phyloP scores from a whole-genome alignment of 1,140 invertebrate genomes.

The Eubasilissa regina region DNA sequence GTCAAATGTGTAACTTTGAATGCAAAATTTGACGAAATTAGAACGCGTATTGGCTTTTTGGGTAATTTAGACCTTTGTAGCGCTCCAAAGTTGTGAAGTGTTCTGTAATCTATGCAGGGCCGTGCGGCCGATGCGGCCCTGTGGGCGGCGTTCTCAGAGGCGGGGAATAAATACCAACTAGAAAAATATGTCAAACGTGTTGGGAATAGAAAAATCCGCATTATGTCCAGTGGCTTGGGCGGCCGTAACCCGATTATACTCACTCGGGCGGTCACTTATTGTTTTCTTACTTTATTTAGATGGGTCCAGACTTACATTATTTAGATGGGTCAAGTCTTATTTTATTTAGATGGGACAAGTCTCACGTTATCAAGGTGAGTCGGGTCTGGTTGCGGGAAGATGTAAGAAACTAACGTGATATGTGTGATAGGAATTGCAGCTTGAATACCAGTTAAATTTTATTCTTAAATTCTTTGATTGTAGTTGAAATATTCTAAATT shows the following conservation, averaged over 20 bases:
- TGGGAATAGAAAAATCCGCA: conserved; percentile 21
- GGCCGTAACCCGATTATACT: conserved; percentile 38
- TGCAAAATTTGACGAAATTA: too few relatives aligned
- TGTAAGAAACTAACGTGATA: too few relatives aligned
- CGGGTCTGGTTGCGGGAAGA: background rate
- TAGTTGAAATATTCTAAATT: background rate
- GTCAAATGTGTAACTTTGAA: too few relatives aligned
- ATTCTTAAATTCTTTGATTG: background rate
- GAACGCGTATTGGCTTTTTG: too few relatives aligned
- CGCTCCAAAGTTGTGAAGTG: too few relatives aligned
- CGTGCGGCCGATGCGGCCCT: conserved; percentile 10
- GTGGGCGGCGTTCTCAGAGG: conserved; percentile 11
- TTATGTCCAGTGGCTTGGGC: conserved; percentile 17
- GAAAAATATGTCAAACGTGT: conserved; percentile 42
- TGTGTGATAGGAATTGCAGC: conserved; percentile 13
- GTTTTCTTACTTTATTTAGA: conserved; percentile 40
- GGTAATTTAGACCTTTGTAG: too few relatives aligned
- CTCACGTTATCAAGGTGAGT: background rate
- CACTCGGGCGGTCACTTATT: conserved; percentile 41
- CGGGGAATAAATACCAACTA: conserved; percentile 39
- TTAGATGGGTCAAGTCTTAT: conserved; percentile 9
- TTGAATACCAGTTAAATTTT: background rate
- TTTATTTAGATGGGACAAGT: conserved; percentile 17
- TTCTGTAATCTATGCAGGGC: too few relatives aligned
- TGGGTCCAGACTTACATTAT: background rate